Evolutionary conservation across 2,113 vertebrate genomes (phyloP).

Genomic region (Pomatostomus ruficeps): DNA sequence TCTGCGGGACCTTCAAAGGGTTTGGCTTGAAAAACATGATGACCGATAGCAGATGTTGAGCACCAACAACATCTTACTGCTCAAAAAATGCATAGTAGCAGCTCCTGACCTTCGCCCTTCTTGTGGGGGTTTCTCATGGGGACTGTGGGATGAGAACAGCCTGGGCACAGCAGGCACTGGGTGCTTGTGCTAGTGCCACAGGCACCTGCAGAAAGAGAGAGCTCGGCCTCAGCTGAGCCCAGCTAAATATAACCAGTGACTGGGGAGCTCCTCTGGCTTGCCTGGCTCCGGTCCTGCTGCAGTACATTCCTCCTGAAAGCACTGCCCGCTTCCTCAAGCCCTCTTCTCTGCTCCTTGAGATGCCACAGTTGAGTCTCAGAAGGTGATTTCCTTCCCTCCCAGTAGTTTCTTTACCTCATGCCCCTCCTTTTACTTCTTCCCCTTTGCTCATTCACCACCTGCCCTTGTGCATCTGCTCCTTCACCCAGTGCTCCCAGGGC

Average conservation of each 20-base stretch:
- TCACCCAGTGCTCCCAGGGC: fast-evolving
- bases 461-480: background rate
- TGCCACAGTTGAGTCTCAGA: background rate
- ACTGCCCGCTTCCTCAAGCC: background rate
- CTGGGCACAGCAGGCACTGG: fast-evolving
- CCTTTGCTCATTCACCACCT: background rate
- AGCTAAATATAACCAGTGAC: background rate
- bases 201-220: fast-evolving
- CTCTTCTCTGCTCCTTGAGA: background rate
- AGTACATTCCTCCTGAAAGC: background rate
- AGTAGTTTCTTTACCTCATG: background rate
- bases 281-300: background rate
- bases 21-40: background rate
- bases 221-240: background rate
- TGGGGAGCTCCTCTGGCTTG: background rate
- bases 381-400: background rate
- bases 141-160: background rate
- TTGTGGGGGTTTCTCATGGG: fast-evolving
- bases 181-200: background rate
- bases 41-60: background rate
- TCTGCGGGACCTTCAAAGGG: fast-evolving
- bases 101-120: background rate
- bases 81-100: background rate
- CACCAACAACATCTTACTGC: fast-evolving
- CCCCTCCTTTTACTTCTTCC: background rate